Evolutionary conservation across 2,888 invertebrate species (phyloP), one percentile per base, ranked within the genome.

Genomic region (Perdita meconis): DNA sequence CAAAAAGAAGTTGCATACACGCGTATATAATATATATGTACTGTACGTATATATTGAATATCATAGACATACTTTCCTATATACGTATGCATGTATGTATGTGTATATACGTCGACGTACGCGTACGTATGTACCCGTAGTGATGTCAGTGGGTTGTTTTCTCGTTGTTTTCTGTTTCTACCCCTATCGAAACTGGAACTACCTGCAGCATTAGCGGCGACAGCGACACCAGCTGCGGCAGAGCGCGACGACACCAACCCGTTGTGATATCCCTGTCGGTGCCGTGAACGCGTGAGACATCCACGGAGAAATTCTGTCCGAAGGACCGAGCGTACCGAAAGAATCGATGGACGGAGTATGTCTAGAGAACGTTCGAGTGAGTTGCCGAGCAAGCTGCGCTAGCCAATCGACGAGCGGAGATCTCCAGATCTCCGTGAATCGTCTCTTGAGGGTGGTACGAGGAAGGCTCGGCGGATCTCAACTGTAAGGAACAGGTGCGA

Each of bases 171-270:
- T 55, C 75, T 57, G 61, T 76, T 73, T 50, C 67, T 69, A 38
- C 79, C 51, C 50, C 61, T 72, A 63, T 78, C 73, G 77, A 56
- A 69, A 75, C 53, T 67, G 78, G 65, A 66, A 78, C 65, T 68
- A 71, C 73, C 72, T 76, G 81, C 84, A 74, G 70, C 72, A 81
- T 79, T 69, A 73, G 40, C 75, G 82, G 70, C 83, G 73, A 55
- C 59, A 66, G 78, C 83, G 81, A 83, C 82, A 82, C 67, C 67
- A 78, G 82, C 84, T 83, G 83, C 84, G 81, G 83, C 83, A 78
- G 84, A 83, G 44, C 72, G 69, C 79, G 79, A 70, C 65, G 68
- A 71, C 40, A 67, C 38, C 60, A 61, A 82, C 19, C 67, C 53
- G 61, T 60, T 61, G 65, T 57, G 56, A 73, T 70, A n/a, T 19